Conservation (phyloP, 1,140 invertebrate species). For the Zaprionus gabonicus region DNA sequence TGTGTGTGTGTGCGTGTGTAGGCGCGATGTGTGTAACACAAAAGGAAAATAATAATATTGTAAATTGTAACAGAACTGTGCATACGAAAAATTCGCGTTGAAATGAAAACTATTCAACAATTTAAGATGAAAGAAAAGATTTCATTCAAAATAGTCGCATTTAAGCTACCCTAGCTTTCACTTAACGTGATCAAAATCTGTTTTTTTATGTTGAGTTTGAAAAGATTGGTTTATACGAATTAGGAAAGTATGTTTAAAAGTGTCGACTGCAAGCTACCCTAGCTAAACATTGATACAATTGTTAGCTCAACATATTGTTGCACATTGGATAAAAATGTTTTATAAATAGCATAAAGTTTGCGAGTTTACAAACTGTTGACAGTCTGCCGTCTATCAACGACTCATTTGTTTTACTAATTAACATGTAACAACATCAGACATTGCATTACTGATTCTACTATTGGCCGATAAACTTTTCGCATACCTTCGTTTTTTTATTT, state of each 20-base stretch:
- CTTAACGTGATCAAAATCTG: background rate
- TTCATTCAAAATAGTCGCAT: slow-evolving; percentile 2
- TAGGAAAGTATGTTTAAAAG: background rate
- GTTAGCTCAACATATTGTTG: background rate
- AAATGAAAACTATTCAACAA: slow-evolving; percentile 1
- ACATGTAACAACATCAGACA: background rate
- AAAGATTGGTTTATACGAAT: background rate
- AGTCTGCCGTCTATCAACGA: background rate
- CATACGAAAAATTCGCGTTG: slow-evolving; percentile 21
- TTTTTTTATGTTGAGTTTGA: background rate
- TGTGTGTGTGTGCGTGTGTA: slow-evolving; percentile 5
- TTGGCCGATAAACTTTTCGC: background rate
- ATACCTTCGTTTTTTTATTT: background rate
- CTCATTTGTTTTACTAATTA: background rate
- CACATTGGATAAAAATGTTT: too few relatives aligned
- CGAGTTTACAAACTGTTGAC: too few relatives aligned
- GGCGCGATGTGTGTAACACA: slow-evolving; percentile 2
- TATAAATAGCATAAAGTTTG: too few relatives aligned
- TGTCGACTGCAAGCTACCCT: background rate
- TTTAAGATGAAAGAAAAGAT: background rate
- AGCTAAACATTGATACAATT: background rate
- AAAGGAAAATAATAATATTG: background rate
- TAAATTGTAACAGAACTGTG: background rate
- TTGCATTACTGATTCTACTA: background rate
- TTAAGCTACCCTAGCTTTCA: background rate